Evolutionary conservation across 2,888 invertebrate genomes (phyloP), one percentile per base, ranked within the genome.

Genomic region (Danaus chrysippus): DNA sequence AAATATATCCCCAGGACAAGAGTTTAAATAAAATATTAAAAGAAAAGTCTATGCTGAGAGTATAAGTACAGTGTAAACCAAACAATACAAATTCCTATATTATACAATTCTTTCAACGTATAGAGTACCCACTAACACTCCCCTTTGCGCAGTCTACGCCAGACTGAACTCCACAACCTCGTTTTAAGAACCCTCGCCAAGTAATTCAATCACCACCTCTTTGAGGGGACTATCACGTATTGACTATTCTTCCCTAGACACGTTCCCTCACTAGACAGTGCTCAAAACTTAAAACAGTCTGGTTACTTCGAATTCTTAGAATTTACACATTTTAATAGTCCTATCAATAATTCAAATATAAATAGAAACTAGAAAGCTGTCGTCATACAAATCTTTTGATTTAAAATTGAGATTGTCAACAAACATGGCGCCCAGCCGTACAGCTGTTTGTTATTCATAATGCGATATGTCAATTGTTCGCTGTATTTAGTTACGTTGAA

Each of bases 401-500:
- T 49, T 17, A 15, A n/a, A n/a, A 46, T 46, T 46, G 13, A 46
- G 46, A 46, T 46, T 46, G 46, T 46, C n/a, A n/a, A n/a, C 9
- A 46, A 49, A 49, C 15, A 49, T 49, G 49, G 49, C 49, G 15
- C 61, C 54, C 56, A 57, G 42, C 34, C 44, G 10, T 13, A 57
- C 23, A 1, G 15, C 42, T 19, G 57, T 56, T 66, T 63, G 46
- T 58, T 66, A 66, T 66, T 66, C 66, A 59, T 23, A 54, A 59
- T 59, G 54, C 59, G 55, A 46, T 58, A 60, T 41, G 54, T 63
- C 63, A 59, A 66, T 63, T 66, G 56, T 64, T 59, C 52, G 23
- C 58, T 34, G 58, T 60, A 63, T 62, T 63, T 62, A 63, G 60
- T 61, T 49, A 56, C 42, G 15, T 61, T 65, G 65, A 63, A 63